Conservation (phyloP, 2,888 invertebrate species). For the Trichopria drosophilae region DNA sequence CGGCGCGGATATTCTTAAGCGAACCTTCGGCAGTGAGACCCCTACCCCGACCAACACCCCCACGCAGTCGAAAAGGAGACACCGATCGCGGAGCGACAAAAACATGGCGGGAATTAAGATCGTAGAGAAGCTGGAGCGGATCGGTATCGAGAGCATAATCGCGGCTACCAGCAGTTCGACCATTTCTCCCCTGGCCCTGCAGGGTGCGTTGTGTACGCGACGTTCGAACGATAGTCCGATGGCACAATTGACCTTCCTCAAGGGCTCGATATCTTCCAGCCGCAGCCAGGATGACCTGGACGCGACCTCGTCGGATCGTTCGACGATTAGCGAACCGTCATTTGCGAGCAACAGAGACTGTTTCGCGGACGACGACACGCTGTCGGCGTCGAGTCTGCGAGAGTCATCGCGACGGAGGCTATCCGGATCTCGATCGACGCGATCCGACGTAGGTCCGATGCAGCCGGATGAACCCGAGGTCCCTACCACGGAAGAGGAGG, state of each 20-base stretch:
- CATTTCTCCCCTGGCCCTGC: slow-evolving; percentile 67
- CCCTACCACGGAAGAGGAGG: slow-evolving; percentile 49
- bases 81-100: slow-evolving; percentile 27
- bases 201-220: slow-evolving; percentile 65
- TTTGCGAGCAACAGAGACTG: slow-evolving; percentile 30
- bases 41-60: slow-evolving; percentile 45
- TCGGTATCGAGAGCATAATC: slow-evolving; percentile 71
- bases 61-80: not conserved
- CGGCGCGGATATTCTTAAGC: slow-evolving; percentile 68
- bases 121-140: slow-evolving; percentile 70
- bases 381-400: slow-evolving; percentile 21
- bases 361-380: too few relatives aligned
- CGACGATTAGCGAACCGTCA: slow-evolving; percentile 33
- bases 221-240: slow-evolving; percentile 74
- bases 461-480: slow-evolving; percentile 39
- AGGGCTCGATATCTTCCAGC: slow-evolving; percentile 57
- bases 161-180: slow-evolving; percentile 63
- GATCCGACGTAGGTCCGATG: slow-evolving; percentile 68
- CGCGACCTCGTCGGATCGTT: slow-evolving; percentile 44
- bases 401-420: slow-evolving; percentile 60
- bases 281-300: slow-evolving; percentile 52
- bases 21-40: slow-evolving; percentile 64
- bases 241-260: slow-evolving; percentile 77
- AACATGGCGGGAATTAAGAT: slow-evolving; percentile 57
- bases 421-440: slow-evolving; percentile 60